A percentile compares a stretch with the other conserved stretches of the same genome.
Conservation (phyloP, 2,113 vertebrate genomes). For the Sinosuthora webbiana region DNA sequence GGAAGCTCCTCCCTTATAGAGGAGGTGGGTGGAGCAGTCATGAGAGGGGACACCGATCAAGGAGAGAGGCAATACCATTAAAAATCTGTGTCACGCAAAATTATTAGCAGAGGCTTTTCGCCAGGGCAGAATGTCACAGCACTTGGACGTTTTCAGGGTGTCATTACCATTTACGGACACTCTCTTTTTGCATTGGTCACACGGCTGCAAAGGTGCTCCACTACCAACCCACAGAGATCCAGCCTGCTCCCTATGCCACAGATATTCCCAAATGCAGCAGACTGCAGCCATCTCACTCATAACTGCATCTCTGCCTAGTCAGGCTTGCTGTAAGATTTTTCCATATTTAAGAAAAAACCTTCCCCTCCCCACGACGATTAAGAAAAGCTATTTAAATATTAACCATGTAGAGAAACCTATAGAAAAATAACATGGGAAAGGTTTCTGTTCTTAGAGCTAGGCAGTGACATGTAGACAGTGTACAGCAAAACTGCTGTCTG, state of each 20-base stretch:
- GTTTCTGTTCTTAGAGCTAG: constrained; percentile 10
- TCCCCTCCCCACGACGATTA: not conserved
- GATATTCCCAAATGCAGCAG: not conserved
- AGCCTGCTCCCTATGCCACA: not conserved
- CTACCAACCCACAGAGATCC: not conserved
- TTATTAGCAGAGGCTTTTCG: not conserved
- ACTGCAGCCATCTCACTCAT: constrained; percentile 21
- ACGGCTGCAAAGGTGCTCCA: not conserved
- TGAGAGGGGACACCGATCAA: not conserved
- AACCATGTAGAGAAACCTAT: constrained; percentile 28
- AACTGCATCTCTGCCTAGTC: constrained; percentile 13
- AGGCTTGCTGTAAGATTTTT: constrained; percentile 26
- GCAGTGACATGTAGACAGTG: not conserved
- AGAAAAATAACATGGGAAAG: constrained; percentile 4
- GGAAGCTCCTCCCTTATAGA: not conserved
- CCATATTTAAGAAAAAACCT: constrained; percentile 7
- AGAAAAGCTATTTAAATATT: constrained; percentile 56
- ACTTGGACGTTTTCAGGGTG: not conserved
- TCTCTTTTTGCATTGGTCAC: not conserved
- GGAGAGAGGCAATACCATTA: not conserved
- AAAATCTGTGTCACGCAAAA: not conserved
- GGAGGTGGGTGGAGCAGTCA: not conserved
- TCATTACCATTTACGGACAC: not conserved
- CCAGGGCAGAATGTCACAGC: constrained; percentile 29
- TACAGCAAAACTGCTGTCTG: not conserved